Evolutionary conservation across 1,140 invertebrate genomes (phyloP), one percentile per base, ranked within the genome.

Genomic region (Nomia melanderi): DNA sequence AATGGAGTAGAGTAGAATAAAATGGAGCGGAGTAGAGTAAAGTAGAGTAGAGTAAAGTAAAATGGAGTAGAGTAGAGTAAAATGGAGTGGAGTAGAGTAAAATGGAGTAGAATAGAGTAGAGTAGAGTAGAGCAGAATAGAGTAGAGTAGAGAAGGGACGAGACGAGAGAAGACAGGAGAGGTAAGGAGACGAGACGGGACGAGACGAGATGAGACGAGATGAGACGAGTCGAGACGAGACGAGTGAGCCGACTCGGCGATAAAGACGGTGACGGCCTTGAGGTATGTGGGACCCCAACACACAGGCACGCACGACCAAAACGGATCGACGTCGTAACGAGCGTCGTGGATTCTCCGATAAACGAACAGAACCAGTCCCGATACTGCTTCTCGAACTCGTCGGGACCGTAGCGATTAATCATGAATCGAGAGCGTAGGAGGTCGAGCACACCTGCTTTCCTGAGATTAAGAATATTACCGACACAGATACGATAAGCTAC

Each of bases 201-300:
- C 14, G 41, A 17, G 14, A 44, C 41, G 41, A 17, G 14, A 14
- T 17, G 41, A 20, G 2, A 44, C 41, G 41, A 44, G 41, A 44
- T 17, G 41, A 44, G 39, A 41, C 39, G 39, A 41, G 12, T 1
- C 39, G 39, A 41, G 41, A 44, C 41, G 41, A 44, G 81, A 73
- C 39, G 67, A 82, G 64, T 57, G 65, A 82, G 53, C 23, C 50
- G 59, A 33, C 62, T 44, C 25, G 66, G 64, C 44, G 66, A 82
- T 82, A 83, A 83, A 78, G 70, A 83, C 64, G 31, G 50, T 82
- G 64, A 64, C 79, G 65, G 60, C 76, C 65, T 78, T 78, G 76
- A 82, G 76, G 70, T 82, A 82, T 63, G 63, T 64, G 75, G 64
- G 69, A 56, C 23, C 77, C 39, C 31, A 63, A 44, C 63, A 39